Evolutionary conservation across 2,888 invertebrate genomes (phyloP).

Genomic region (Cordylochernes scorpioides): DNA sequence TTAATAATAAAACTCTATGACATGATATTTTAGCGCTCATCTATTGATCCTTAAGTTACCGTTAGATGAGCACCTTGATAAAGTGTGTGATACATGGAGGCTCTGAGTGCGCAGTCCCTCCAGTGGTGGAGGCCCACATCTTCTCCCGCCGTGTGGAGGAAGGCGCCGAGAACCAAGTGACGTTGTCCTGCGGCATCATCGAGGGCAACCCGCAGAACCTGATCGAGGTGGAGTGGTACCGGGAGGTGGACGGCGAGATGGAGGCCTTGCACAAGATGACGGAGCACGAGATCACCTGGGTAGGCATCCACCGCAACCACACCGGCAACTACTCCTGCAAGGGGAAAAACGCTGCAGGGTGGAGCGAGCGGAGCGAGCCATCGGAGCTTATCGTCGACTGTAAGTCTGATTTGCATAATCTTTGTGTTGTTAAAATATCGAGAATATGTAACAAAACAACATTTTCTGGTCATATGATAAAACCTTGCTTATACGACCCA

Average conservation of each 20-base stretch:
- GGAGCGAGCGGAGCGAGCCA: constrained; percentile 9
- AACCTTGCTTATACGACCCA: too few relatives aligned
- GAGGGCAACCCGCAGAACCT: constrained; percentile 15
- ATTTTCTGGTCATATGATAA: too few relatives aligned
- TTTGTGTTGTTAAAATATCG: too few relatives aligned
- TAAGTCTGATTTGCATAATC: constrained; percentile 4
- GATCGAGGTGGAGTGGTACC: constrained; percentile 13
- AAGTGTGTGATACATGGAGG: too few relatives aligned
- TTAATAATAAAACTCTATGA: too few relatives aligned
- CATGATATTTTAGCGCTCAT: too few relatives aligned
- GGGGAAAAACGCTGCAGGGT: constrained; percentile 14
- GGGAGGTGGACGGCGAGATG: constrained; percentile 7
- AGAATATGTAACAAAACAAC: too few relatives aligned
- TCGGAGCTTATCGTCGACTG: constrained; percentile 13
- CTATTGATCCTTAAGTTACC: too few relatives aligned
- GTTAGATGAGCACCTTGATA: too few relatives aligned
- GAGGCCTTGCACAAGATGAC: constrained; percentile 13
- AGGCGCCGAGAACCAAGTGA: constrained; percentile 11
- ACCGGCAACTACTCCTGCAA: constrained; percentile 14
- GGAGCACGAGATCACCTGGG: constrained; percentile 14
- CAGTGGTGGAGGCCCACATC: constrained; percentile 9
- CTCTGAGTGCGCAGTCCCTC: constrained; percentile 9
- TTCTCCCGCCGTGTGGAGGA: constrained; percentile 13
- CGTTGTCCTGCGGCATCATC: constrained; percentile 14
- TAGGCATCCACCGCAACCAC: constrained; percentile 10